Evolutionary conservation across 2,888 invertebrate species (phyloP), one percentile per base, ranked within the genome.

Genomic region (Kryphioiulus occultus): DNA sequence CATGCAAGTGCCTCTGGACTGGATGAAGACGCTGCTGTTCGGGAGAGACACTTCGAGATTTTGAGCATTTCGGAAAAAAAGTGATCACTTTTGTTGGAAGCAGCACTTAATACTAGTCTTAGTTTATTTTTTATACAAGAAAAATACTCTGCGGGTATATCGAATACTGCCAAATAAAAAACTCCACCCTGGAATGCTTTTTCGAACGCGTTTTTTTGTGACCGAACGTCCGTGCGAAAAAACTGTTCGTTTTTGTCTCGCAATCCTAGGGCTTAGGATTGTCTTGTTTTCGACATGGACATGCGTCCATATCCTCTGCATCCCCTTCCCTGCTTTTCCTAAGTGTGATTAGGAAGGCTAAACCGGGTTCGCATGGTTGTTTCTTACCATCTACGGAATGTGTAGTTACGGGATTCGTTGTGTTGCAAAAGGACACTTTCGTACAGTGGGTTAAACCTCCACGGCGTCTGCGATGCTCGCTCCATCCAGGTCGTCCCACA

Each of bases 1-100:
- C 84, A 91, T 92, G 91, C 92, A 92, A 89, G 92, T 92, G 30
- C 92, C 91, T 1, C 88, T 92, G 39, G 92, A 92, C 89, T 92
- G 92, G 92, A 89, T 91, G 35, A 92, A 92, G 89, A 92, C 92
- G 0, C 85, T 92, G 19, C 87, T 92, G 42, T 92, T 91, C 90
- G 92, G 92, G 19, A 89, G 92, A 39, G 92, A 92, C 89, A 91
- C 91, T n/a, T 92, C 92, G 19, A 89, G 91, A 89, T 91, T 92
- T 85, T 90, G 87, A 86, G 39, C 22, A 4, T 1, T 44, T 30
- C 32, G 7, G 17, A 84, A 26, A 78, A 17, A 26, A 30, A 78
- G 26, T 84, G 19, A n/a, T n/a, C n/a, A n/a, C 30, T 84, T 78
- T 42, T 42, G n/a, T 59, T n/a, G n/a, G 59, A 59, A 53, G n/a